These are phyloP conservation scores for Coryphaenoides rupestris DNA, from an alignment of 2,113 vertebrate species.

Conservation along the genomic window DNA sequence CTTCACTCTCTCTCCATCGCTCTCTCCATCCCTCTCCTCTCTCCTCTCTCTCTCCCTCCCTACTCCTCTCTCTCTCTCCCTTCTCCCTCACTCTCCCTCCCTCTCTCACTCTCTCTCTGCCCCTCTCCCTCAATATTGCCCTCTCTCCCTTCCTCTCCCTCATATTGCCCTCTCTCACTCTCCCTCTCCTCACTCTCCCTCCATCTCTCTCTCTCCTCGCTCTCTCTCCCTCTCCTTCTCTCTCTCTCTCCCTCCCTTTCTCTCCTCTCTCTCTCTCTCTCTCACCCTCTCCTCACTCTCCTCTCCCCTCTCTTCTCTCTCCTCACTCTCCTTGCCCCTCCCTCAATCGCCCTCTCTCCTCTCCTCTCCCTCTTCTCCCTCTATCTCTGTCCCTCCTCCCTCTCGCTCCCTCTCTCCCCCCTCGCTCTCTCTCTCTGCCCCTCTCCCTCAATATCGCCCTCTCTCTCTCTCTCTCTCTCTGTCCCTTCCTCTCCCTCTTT, in stretches of 20 bases:
- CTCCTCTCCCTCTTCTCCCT: too few relatives aligned
- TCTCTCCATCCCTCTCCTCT: too few relatives aligned
- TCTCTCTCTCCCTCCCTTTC: background rate
- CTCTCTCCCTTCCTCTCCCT: background rate
- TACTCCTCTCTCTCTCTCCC: too few relatives aligned
- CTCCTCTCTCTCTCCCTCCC: too few relatives aligned
- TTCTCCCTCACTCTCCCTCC: too few relatives aligned
- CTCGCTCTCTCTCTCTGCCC: background rate
- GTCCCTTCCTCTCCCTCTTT: too few relatives aligned
- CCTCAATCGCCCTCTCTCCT: constrained; percentile 5
- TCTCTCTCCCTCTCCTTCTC: background rate
- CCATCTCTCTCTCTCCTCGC: too few relatives aligned
- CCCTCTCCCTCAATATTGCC: too few relatives aligned
- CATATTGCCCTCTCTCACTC: background rate
- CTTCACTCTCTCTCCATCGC: too few relatives aligned
- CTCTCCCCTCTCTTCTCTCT: background rate
- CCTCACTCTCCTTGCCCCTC: background rate
- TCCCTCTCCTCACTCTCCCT: background rate
- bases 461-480: background rate
- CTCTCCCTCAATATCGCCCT: background rate
- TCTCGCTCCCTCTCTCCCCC: too few relatives aligned
- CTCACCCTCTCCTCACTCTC: constrained; percentile 6
- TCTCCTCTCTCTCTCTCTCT: background rate
- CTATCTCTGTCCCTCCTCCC: too few relatives aligned
- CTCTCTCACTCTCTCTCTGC: too few relatives aligned